Base-by-base conservation (phyloP, 1,140 invertebrate species). In the Globodera rostochiensis region DNA sequence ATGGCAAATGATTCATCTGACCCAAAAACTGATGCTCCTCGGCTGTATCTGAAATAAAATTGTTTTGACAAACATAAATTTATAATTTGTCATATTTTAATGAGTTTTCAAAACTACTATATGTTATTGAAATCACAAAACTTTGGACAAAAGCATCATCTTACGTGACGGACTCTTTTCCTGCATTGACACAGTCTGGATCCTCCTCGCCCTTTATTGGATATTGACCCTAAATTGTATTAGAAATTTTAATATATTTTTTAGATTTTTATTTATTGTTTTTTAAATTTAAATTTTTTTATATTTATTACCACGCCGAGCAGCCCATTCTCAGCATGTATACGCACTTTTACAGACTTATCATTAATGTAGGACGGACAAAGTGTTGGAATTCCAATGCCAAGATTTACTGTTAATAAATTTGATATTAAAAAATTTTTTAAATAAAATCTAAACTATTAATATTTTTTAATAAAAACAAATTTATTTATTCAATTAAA, bases 1-100 rank as follows among this genome's bases (percentile, higher is more conserved):
- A 99, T 99, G 25, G 95, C 95, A 91, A 99, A 99, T 88, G 95
- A 97, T 71, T 99, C 96, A 88, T 98, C 97, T 84, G 95, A 96
- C 15, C 94, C 93, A 87, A 99, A 98, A 90, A 93, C 98, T 8
- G 96, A 94, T 46, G 95, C 94, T 13, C 97, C 97, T 57, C 13
- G 57, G 19, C n/a, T 64, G 19, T 64, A 64, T 19, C 57, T 64
- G 11, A 5, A 64, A 13, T 36, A 1, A 3, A 36, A 36, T 36
- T 36, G 36, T 36, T 36, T 36, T 36, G 36, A 3, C 36, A 36
- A 36, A 36, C 36, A 36, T 36, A 36, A 36, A 36, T 36, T 36
- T 36, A 36, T 64, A 21, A 64, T 19, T 64, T 64, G 19, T 19
- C 19, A 19, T 64, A 64, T 6, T 19, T 64, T 19, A 64, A 64